Base-by-base conservation (phyloP, 1,140 invertebrate species). In the Conopomorpha cramerella region DNA sequence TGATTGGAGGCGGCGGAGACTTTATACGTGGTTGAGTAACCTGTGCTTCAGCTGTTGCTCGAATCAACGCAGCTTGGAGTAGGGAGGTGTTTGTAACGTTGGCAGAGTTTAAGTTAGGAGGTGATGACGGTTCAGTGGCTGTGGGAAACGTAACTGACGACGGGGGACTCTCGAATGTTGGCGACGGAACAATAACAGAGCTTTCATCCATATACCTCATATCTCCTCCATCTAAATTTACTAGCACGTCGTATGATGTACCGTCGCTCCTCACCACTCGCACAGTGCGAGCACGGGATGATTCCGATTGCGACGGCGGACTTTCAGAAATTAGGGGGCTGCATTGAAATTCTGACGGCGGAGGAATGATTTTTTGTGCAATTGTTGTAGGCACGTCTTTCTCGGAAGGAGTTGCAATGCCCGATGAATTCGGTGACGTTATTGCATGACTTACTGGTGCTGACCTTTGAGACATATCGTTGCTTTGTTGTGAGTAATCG, bases 191-290 rank as follows among this genome's bases (percentile, higher is more conserved):
- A 43, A 89, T 87, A 17, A 93, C 82, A 3, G 91, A 94, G 64
- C 91, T 93, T 55, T 95, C 92, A 58, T 94, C 92, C 92, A 94
- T 93, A 58, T 84, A 95, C 11, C 87, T 81, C 23, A 94, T 71
- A 71, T 94, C 92, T 8, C 87, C 88, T 30, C 85, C 86, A 58
- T 93, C 90, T 51, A 92, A 70, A 37, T 88, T 88, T 15, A 87
- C 82, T 34, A 92, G 68, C 37, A 89, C 78, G 55, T 93, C 90
- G 55, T 87, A 91, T 15, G 84, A 86, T n/a, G 65, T 78, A 8
- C 60, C 65, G 44, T 82, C 78, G 25, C 76, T 79, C 47, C 81
- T 81, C 1, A 82, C 67, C 11, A 82, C 72, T 38, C 79, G 74
- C 38, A 86, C 64, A 38, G 80, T 83, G 51, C 76, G 81, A 13